These are phyloP conservation scores for Cylindroiulus punctatus DNA, from an alignment of 2,888 invertebrate genomes.

Conservation along the genomic window DNA sequence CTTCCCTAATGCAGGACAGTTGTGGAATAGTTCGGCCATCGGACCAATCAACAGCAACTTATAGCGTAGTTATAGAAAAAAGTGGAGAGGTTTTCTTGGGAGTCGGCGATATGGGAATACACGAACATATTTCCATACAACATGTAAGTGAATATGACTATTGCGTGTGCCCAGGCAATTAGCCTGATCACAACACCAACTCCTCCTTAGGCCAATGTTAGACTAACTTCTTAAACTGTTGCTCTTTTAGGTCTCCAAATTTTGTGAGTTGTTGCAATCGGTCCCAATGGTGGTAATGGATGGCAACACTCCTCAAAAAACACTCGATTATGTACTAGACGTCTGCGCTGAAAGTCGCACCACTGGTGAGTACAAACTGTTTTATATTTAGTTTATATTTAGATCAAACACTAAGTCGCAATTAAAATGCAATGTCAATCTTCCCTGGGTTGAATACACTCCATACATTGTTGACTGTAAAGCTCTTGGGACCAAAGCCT, in stretches of 20 bases:
- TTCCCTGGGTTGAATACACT: no score
- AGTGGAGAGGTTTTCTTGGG: slow-evolving; percentile 79
- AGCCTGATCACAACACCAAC: no score
- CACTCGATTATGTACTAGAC: slow-evolving; percentile 74
- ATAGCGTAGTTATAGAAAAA: slow-evolving; percentile 78
- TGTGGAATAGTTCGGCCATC: slow-evolving; percentile 63
- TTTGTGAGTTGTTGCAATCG: slow-evolving; percentile 71
- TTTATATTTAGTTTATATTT: background rate
- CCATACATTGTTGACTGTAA: no score
- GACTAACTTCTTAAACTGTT: no score
- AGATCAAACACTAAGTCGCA: background rate
- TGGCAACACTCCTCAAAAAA: slow-evolving; percentile 78
- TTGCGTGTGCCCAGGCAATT: no score
- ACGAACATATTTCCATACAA: slow-evolving; percentile 75
- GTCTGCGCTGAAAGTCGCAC: slow-evolving; percentile 73
- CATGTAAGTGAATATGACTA: slow-evolving; percentile 68
- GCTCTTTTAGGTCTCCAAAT: slow-evolving; percentile 70
- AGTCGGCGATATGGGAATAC: slow-evolving; percentile 86
- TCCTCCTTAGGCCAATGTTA: no score
- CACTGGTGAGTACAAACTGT: slow-evolving; percentile 72
- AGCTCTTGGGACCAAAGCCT: no score
- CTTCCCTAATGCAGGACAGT: slow-evolving; percentile 61
- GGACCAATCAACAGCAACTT: slow-evolving; percentile 75
- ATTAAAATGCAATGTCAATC: no score
- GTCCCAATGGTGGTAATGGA: slow-evolving; percentile 85